Evolutionary conservation across 2,888 invertebrate species (phyloP), one percentile per base, ranked within the genome.

Genomic region (Tribolium freemani): DNA sequence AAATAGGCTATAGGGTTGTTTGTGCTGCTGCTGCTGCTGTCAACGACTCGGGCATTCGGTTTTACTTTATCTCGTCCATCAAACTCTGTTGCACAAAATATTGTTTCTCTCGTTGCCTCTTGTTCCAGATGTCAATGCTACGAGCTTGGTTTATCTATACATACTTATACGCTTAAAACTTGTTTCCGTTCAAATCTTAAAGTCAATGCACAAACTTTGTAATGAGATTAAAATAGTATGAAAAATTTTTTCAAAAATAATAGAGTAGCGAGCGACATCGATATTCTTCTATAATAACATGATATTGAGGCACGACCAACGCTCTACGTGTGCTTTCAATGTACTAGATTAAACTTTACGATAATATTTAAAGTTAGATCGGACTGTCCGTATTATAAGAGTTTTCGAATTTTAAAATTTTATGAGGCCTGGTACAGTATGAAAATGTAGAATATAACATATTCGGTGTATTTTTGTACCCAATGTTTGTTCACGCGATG

Each of bases 401-500:
- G 85, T 86, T 86, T 87, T 86, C 85, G 86, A 86, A 85, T 86
- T 86, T 86, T 84, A 83, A 86, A 86, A 85, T 85, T 86, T 86
- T 86, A 86, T 85, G 84, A 86, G 84, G 86, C 86, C 86, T 86
- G 86, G 84, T 84, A 85, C 84, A 86, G 85, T 85, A 86, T 85
- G 85, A 85, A 84, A 81, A 79, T 83, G 83, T 83, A 82, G 83
- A 84, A 72, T 79, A 67, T 63, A 82, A 83, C 83, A 86, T 84
- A 84, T 84, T 87, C 84, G 85, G 86, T 86, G 87, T 86, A 87
- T 87, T 86, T 87, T 87, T 87, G 86, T 87, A 86, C 86, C 86
- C 86, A 84, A 84, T 83, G 82, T 84, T 86, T 86, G 84, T 84
- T 83, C 77, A 73, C 79, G 83, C 83, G 81, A 78, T 78, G 75